Evolutionary conservation across 2,113 vertebrate genomes (phyloP).

Genomic region (Maccullochella peelii): DNA sequence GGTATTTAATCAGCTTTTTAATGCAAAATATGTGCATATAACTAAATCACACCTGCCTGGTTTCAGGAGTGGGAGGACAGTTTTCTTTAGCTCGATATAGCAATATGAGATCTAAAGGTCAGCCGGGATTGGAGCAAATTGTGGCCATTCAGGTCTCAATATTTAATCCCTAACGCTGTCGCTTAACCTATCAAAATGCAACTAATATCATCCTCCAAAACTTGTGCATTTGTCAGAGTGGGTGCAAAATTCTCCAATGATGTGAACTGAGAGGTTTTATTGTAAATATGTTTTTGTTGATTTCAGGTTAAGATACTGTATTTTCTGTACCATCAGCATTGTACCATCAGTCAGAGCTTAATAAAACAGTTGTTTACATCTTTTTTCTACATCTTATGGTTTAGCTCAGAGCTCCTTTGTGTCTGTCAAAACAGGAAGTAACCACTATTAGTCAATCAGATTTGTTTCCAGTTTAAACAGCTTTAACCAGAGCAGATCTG

Average conservation of each 20-base stretch:
- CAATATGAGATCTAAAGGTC: not conserved
- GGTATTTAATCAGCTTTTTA: slow-evolving; percentile 2
- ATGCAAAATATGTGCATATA: not conserved
- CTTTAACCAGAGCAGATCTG: slow-evolving; percentile 6
- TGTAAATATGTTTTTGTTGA: not conserved
- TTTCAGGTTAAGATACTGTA: not conserved
- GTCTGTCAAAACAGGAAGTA: slow-evolving; percentile 39
- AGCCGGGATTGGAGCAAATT: not conserved
- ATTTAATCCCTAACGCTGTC: not conserved
- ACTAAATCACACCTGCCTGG: not conserved
- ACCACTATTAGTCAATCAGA: not conserved
- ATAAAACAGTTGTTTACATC: slow-evolving; percentile 52
- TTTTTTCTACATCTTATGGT: not conserved
- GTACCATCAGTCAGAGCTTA: slow-evolving; percentile 32
- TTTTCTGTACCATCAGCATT: not conserved
- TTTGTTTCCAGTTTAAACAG: slow-evolving; percentile 25
- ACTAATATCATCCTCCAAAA: not conserved
- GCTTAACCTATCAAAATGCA: not conserved
- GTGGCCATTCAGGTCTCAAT: not conserved
- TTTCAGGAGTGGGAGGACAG: not conserved
- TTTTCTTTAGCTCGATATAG: not conserved
- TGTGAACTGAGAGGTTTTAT: not conserved
- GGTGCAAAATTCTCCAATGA: not conserved
- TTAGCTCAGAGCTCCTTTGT: slow-evolving; percentile 32
- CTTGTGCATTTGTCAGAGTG: not conserved